Evolutionary conservation across 2,888 invertebrate species (phyloP).

Genomic region (Lasioglossum vierecki): DNA sequence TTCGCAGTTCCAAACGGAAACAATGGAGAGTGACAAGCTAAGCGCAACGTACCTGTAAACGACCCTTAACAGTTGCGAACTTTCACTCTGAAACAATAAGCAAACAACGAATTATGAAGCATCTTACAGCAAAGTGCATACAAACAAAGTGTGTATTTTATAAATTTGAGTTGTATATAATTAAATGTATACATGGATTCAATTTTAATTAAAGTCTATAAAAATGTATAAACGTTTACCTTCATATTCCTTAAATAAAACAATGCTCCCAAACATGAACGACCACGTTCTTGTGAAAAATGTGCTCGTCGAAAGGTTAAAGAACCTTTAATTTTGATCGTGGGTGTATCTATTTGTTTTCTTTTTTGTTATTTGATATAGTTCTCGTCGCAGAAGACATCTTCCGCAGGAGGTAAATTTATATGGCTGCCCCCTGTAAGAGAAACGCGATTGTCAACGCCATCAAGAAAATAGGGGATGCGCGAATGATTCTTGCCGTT

Average conservation of each 20-base stretch:
- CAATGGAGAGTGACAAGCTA: background rate
- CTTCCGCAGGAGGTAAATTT: slow-evolving; percentile 15
- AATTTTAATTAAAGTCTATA: background rate
- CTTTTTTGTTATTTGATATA: background rate
- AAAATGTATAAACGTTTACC: background rate
- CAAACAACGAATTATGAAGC: background rate
- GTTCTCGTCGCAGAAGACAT: background rate
- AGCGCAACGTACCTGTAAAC: background rate
- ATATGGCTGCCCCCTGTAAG: background rate
- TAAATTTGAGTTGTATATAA: too few relatives aligned
- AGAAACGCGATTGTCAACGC: background rate
- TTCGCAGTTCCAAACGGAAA: background rate
- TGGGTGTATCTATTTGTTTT: background rate
- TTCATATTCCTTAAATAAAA: background rate
- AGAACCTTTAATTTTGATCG: background rate
- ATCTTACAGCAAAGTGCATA: background rate
- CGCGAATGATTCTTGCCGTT: background rate
- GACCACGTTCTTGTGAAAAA: background rate
- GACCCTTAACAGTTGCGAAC: background rate
- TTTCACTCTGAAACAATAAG: background rate
- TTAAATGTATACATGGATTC: too few relatives aligned
- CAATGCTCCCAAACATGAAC: background rate
- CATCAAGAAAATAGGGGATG: background rate
- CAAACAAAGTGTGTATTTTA: too few relatives aligned
- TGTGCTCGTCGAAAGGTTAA: background rate